Evolutionary conservation across 2,113 vertebrate species (phyloP), one percentile per base, ranked within the genome.

Genomic region (Alectura lathami): DNA sequence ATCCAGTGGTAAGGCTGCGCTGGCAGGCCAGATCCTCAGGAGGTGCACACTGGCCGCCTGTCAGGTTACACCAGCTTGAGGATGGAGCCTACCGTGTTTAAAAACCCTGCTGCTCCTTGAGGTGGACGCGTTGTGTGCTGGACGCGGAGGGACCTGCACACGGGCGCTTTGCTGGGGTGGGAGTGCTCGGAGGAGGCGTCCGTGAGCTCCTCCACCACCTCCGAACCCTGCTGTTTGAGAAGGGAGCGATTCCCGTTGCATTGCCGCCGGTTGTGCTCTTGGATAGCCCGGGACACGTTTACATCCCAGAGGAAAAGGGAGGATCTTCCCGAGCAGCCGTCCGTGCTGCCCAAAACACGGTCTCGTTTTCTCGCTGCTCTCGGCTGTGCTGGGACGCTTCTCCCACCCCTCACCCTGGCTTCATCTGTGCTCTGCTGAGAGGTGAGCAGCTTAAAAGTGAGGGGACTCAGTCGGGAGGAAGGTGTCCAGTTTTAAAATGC

Each of bases 1-100:
- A 91, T 88, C 73, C 80, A 91, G 91, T 91, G 76, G 56, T 96
- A 94, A 95, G 95, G 87, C 96, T 96, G 88, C 86, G 43, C 16
- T 60, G 93, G 85, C 67, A 70, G 74, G 86, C 42, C 42, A n/a
- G 70, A 78, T 76, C 78, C 83, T 81, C 94, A 73, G 79, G 42
- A 66, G 88, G 45, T 60, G n/a, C 32, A 59, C 91, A 75, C 48
- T 13, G 3, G 77, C 8, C 3, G 0, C 66, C 60, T 42, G 47
- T 17, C 50, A 43, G 60, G 82, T 85, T 86, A 76, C 43, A 89
- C 68, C 56, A 72, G 76, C 86, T 66, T 57, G 67, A 90, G 50
- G 86, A 91, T 59, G 57, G 79, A 22, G 66, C 69, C 74, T 43
- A 54, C 69, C 29, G 0, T 7, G 22, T 84, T 85, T 69, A 50